Evolutionary conservation across 2,888 invertebrate species (phyloP).

Genomic region (Rosalia funebris): DNA sequence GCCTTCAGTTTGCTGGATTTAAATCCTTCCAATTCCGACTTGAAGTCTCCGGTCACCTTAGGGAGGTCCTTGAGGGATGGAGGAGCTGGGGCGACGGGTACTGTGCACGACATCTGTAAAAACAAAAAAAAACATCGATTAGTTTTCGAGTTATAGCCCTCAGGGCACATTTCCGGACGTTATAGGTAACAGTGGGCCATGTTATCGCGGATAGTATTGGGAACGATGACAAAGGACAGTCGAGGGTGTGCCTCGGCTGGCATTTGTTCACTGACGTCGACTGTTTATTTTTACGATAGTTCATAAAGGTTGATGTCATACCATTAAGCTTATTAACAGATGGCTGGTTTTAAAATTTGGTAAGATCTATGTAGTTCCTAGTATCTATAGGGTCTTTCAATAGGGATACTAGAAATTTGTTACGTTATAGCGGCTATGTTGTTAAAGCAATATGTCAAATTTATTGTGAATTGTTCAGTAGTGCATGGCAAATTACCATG

Average conservation of each 20-base stretch:
- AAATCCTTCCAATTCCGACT: constrained; percentile 92
- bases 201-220: constrained; percentile 11
- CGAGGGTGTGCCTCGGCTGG: constrained; percentile 3
- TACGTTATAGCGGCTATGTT: no score
- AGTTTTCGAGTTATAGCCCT: not conserved
- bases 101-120: constrained; percentile 62
- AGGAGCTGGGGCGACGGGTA: constrained; percentile 71
- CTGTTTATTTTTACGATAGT: no score
- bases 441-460: no score
- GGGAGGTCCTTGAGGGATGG: constrained; percentile 90
- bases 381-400: no score
- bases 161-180: not conserved
- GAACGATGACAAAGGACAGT: constrained; percentile 10
- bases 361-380: no score
- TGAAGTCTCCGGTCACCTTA: constrained; percentile 88
- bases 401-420: no score
- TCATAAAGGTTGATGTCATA: no score
- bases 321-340: no score
- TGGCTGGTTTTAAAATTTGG: no score
- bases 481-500: no score
- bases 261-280: not conserved
- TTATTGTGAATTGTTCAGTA: no score
- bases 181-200: not conserved
- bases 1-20: constrained; percentile 88
- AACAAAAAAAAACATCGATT: constrained; percentile 36